These are phyloP conservation scores for Lycophotia porphyrea DNA, from an alignment of 2,888 invertebrate genomes.

Conservation along the genomic window DNA sequence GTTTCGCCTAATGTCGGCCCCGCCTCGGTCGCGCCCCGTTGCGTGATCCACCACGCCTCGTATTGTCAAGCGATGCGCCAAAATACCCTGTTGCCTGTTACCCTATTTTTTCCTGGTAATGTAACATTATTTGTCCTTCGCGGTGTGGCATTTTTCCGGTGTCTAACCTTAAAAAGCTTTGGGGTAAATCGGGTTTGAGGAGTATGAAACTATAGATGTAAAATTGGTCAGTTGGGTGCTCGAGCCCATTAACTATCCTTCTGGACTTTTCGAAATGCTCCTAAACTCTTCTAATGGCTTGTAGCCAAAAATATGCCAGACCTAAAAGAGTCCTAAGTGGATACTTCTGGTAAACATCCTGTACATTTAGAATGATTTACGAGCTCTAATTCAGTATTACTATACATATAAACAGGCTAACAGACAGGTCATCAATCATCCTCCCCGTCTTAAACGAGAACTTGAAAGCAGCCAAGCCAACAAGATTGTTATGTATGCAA, in stretches of 20 bases:
- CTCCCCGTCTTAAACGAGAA: constrained; percentile 1
- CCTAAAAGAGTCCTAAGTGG: not conserved
- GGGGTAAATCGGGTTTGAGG: not conserved
- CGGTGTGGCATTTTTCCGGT: constrained; percentile 3
- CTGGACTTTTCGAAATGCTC: not conserved
- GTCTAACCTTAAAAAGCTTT: not conserved
- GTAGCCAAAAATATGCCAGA: too few relatives aligned
- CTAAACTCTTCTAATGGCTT: not conserved
- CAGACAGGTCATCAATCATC: constrained; percentile 22
- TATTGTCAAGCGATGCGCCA: constrained; percentile 62
- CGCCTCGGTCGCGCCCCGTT: constrained; percentile 66
- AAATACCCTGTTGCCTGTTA: constrained; percentile 43
- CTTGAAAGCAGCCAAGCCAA: not conserved
- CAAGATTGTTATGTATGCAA: constrained; percentile 31
- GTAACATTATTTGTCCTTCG: constrained; percentile 11
- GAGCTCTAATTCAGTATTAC: constrained; percentile 5
- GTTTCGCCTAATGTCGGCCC: constrained; percentile 63
- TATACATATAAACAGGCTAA: constrained; percentile 4
- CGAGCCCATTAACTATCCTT: not conserved
- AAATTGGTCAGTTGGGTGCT: not conserved
- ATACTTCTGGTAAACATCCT: not conserved
- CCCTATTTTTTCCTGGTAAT: constrained; percentile 30
- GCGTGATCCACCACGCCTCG: constrained; percentile 61
- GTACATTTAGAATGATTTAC: constrained; percentile 17
- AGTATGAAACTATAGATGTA: not conserved